Percentiles rank a stretch among this genome's conserved stretches.
Evolutionary conservation across 2,797 vertebrate species (phyloP).

Genomic region (Xiphophorus birchmanni): DNA sequence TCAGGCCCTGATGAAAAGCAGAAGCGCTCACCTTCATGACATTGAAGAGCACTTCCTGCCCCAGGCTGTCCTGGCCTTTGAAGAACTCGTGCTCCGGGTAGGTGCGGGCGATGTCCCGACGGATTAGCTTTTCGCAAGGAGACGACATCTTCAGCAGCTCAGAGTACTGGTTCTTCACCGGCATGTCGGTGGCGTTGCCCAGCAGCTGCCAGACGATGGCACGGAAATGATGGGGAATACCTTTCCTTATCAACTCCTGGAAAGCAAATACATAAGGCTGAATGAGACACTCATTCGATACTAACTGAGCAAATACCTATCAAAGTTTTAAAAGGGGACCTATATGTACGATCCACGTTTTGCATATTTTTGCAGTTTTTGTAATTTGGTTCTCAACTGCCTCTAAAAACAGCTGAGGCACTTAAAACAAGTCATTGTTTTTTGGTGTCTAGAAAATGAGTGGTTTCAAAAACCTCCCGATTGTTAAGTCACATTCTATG

Average conservation of each 20-base stretch:
- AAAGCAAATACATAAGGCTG: not conserved
- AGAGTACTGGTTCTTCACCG: slow-evolving; percentile 98
- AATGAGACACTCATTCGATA: not conserved
- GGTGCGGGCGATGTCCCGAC: slow-evolving; percentile 97
- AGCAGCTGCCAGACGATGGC: slow-evolving; percentile 98
- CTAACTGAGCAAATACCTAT: not conserved
- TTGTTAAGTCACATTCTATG: too few species aligned
- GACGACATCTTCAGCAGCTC: slow-evolving; percentile 98
- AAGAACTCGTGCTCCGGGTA: slow-evolving; percentile 99
- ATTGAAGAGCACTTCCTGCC: slow-evolving; percentile 98
- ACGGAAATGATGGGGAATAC: slow-evolving; percentile 98
- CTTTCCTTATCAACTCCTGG: slow-evolving; percentile 96
- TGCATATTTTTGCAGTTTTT: too few species aligned
- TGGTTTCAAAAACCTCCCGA: too few species aligned
- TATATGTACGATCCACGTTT: too few species aligned
- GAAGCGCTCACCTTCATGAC: slow-evolving; percentile 94
- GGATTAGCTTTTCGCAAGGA: slow-evolving; percentile 96
- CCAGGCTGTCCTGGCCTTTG: slow-evolving; percentile 98
- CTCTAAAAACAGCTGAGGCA: too few species aligned
- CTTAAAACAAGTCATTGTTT: too few species aligned
- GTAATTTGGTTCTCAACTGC: too few species aligned
- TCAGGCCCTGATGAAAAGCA: not conserved
- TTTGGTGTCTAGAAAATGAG: too few species aligned
- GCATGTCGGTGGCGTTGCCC: slow-evolving; percentile 94
- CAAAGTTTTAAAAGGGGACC: not conserved